Evolutionary conservation across 2,113 vertebrate genomes (phyloP), one percentile per base, ranked within the genome.

Genomic region (Hystrix brachyura): DNA sequence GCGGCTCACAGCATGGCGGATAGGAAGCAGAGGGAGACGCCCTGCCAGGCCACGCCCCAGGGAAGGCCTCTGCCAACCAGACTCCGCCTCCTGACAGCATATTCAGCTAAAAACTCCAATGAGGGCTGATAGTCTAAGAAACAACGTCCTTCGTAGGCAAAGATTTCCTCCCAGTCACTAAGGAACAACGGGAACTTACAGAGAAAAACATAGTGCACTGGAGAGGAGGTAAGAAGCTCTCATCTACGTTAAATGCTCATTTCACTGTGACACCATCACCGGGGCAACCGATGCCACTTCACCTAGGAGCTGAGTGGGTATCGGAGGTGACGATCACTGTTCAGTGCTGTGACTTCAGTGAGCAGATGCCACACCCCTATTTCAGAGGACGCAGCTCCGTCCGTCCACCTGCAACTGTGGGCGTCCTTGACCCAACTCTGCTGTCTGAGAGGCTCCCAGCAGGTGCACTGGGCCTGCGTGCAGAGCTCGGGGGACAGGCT

Each of bases 131-230:
- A 17, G 21, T 38, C 19, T 64, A 67, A 85, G 19, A 74, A 48
- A 27, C 19, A 34, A n/a, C 83, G 34, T 85, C 48, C 43, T 92
- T 53, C 10, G 88, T 43, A 84, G 60, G 53, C 4, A 87, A 90
- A 93, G 53, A 94, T 62, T 79, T 48, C 32, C 62, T 71, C 51
- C 27, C n/a, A 87, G 85, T 94, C 92, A 94, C n/a, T 84, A 88
- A 92, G 64, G 81, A 95, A n/a, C 38, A 29, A 67, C 29, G 7
- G 43, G 88, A 85, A 65, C 25, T 19, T 65, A 25, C 21, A 38
- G 12, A 29, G 48, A 55, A 84, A 67, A 32, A 23, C 10, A 3
- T 15, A 60, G 59, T 67, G 32, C 78, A 53, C 43, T 78, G 38
- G 27, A 53, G 55, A 87, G 51, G 55, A 82, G 79, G 55, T 64